Evolutionary conservation across 1,140 invertebrate species (phyloP).

Genomic region (Diachasmimorpha longicaudata): DNA sequence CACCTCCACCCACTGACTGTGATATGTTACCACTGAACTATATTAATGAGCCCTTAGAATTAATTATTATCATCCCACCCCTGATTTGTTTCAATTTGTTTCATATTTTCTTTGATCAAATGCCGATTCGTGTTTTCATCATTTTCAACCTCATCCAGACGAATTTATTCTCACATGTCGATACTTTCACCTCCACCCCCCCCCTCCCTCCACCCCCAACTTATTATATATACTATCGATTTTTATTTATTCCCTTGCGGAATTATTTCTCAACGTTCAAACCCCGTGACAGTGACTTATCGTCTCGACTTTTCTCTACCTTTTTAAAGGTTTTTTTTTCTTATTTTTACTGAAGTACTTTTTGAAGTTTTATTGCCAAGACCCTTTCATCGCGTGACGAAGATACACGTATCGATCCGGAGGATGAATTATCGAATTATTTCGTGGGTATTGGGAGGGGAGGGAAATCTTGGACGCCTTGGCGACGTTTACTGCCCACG

Average conservation of each 20-base stretch:
- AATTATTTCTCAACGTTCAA: not conserved
- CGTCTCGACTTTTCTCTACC: not conserved
- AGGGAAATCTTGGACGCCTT: not conserved
- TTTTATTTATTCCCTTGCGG: not conserved
- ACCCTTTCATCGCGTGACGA: slow-evolving; percentile 26
- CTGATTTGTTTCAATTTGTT: slow-evolving; percentile 62
- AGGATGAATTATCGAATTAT: slow-evolving; percentile 24
- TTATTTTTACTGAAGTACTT: not conserved
- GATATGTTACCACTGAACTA: slow-evolving; percentile 30
- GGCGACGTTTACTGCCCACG: not conserved
- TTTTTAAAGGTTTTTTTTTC: not conserved
- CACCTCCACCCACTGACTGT: slow-evolving; percentile 2
- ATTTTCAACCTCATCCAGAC: slow-evolving; percentile 27
- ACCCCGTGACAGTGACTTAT: slow-evolving; percentile 27
- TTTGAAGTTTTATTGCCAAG: slow-evolving; percentile 16
- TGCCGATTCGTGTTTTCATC: slow-evolving; percentile 48
- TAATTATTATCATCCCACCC: slow-evolving; percentile 58
- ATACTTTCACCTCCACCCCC: not conserved
- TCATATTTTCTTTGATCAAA: slow-evolving; percentile 33
- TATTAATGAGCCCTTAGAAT: slow-evolving; percentile 56
- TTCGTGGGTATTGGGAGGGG: not conserved
- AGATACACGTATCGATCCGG: slow-evolving; percentile 20
- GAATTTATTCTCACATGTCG: not conserved
- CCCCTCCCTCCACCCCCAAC: not conserved
- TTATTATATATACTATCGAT: not conserved